Base-by-base conservation (phyloP, 2,888 invertebrate genomes). In the Dione vanillae region DNA sequence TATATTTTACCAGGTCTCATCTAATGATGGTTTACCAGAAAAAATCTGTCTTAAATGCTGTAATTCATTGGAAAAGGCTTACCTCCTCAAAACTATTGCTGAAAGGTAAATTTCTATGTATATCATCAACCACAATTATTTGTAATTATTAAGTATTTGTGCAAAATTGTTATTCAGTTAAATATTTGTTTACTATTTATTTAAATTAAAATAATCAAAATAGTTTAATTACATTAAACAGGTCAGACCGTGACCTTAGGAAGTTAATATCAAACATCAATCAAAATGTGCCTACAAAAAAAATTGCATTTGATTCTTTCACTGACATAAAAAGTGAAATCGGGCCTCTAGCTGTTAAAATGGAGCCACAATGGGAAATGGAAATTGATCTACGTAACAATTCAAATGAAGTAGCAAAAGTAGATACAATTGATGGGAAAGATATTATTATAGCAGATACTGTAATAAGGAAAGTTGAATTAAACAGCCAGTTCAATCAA, bases 251-350 rank as follows among this genome's bases (percentile, higher is more conserved):
- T 77, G 90, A 87, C 72, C 82, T 93, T n/a, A 81, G 90, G 70
- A 89, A 85, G 74, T 77, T 89, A 52, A 69, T 88, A 67, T 80
- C 80, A 47, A 87, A 83, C 73, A 78, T 81, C 61, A 84, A 79
- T 74, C 76, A 79, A 71, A 84, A 78, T 75, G 78, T 85, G 40
- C 84, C 89, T 47, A 91, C 90, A 9, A 93, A 93, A 75, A 93
- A 93, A 78, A 89, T 94, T 66, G 85, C 87, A 49, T 94, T 94
- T 85, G 89, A 93, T 80, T 90, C 92, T 19, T 88, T 93, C 67
- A 89, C 86, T 65, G 93, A 94, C 72, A 89, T 94, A 12, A 94
- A 93, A 83, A 88, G 90, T 84, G 93, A 94, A 77, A 92, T 94
- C 74, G 89, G 86, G 54, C 89, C 92, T 11, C 77, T 92, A 35